Evolutionary conservation across 2,888 invertebrate genomes (phyloP).

Genomic region (Rotaria macrura): DNA sequence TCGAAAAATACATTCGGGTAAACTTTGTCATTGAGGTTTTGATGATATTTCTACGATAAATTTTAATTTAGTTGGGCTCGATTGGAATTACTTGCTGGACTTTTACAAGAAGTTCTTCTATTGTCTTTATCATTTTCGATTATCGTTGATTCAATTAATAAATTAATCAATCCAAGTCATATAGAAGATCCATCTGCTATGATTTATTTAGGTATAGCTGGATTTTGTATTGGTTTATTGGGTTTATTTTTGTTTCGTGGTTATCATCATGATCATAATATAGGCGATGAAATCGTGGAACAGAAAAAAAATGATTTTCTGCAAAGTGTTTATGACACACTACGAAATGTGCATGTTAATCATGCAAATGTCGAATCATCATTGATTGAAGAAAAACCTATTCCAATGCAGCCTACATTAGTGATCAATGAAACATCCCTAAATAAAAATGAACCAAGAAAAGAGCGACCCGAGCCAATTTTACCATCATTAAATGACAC

Average conservation of each 20-base stretch:
- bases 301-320: conserved; percentile 9
- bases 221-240: neutral
- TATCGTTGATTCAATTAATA: conserved; percentile 16
- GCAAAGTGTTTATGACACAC: neutral
- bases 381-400: neutral
- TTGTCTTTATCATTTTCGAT: neutral
- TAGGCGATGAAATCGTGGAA: neutral
- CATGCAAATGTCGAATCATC: neutral
- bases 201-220: neutral
- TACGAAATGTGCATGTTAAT: neutral
- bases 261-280: conserved; percentile 14
- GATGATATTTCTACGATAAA: neutral
- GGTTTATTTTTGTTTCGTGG: neutral
- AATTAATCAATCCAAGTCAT: conserved; percentile 9
- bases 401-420: neutral
- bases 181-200: neutral
- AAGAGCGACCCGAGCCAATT: neutral
- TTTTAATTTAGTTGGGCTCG: neutral
- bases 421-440: neutral
- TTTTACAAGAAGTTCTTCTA: neutral
- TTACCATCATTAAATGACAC: conserved; percentile 3
- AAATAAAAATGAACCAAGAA: neutral
- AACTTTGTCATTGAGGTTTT: neutral
- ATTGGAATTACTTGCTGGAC: conserved; percentile 14
- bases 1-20: neutral